Percentiles rank a stretch among this genome's conserved stretches.
phyloP scores from a whole-genome alignment of 1,140 invertebrate genomes.

The Ips typographus region DNA sequence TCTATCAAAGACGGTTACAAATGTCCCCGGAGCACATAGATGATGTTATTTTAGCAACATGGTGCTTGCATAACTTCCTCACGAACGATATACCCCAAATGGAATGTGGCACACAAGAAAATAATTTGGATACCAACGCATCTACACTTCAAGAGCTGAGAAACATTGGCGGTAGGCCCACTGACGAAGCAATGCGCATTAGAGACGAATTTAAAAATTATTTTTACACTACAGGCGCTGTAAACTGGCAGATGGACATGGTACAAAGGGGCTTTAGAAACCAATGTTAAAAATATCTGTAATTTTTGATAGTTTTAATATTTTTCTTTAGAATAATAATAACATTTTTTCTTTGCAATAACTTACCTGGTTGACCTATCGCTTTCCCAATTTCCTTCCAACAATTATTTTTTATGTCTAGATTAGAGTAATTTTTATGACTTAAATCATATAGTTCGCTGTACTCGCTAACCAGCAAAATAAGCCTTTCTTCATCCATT shows the following conservation, averaged over 20 bases:
- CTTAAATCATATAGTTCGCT: constrained; percentile 15
- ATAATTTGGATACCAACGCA: neutral
- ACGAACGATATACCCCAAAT: no score
- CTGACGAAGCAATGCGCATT: constrained; percentile 15
- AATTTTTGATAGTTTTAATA: neutral
- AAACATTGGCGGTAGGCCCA: constrained; percentile 12
- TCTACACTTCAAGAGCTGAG: constrained; percentile 10
- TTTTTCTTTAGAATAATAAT: constrained; percentile 14
- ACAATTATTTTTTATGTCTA: constrained; percentile 11
- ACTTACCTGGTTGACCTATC: constrained; percentile 21
- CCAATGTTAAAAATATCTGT: neutral
- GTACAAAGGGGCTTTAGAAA: constrained; percentile 17
- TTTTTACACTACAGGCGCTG: constrained; percentile 21
- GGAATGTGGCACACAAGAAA: neutral
- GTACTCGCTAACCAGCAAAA: constrained; percentile 5
- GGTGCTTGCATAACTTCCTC: constrained; percentile 32
- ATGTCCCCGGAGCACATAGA: constrained; percentile 29
- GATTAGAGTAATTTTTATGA: constrained; percentile 16
- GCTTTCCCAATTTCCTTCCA: constrained; percentile 25
- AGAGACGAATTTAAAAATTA: constrained; percentile 28
- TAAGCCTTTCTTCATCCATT: constrained; percentile 9
- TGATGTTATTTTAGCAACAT: constrained; percentile 25
- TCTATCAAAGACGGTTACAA: constrained; percentile 21
- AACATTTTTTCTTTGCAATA: no score
- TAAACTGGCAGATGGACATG: constrained; percentile 22